Base-by-base conservation (phyloP, 2,888 invertebrate species). In the Tridacna crocea region DNA sequence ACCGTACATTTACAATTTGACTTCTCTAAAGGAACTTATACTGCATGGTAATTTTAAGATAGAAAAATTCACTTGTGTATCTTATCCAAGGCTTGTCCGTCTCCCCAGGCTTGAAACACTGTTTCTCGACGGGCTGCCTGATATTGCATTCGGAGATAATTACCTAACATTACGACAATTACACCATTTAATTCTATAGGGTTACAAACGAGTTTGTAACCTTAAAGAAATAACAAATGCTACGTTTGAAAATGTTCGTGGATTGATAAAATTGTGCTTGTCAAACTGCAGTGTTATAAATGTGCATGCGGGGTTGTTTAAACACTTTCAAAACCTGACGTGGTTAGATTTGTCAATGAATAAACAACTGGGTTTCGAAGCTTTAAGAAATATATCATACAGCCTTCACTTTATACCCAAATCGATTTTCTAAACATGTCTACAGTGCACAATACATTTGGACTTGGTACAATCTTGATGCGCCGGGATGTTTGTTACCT, bases 371-470 rank as follows among this genome's bases (percentile, higher is more conserved):
- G 81, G 83, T 13, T 79, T 85, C 60, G 4, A 15, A 3, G 26
- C 61, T 8, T 55, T 83, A 13, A n/a, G 65, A 46, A 85, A 85
- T 51, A 60, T 83, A 8, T 75, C 85, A 17, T 85, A 79, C 24
- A 75, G 81, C 22, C 36, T 85, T 27, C 85, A 83, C 27, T 79
- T 75, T n/a, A n/a, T 61, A 81, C 83, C 12, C 76, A 46, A 0
- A 85, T 83, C 8, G 58, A 79, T 27, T 51, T 63, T 24, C 48
- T 85, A n/a, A 79, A 83, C 61, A 65, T 72, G 47, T 76, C 83
- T 0, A 75, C 79, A 36, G 66, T 83, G 17, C 72, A 81, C 48
- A 48, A 46, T 13, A 80, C 79, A n/a, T 85, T 82, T 78, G 79
- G 80, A 13, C 12, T 65, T 0, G 58, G 66, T 19, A n/a, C n/a